Conservation (phyloP, 2,888 invertebrate species). For the Philereme vetulata region DNA sequence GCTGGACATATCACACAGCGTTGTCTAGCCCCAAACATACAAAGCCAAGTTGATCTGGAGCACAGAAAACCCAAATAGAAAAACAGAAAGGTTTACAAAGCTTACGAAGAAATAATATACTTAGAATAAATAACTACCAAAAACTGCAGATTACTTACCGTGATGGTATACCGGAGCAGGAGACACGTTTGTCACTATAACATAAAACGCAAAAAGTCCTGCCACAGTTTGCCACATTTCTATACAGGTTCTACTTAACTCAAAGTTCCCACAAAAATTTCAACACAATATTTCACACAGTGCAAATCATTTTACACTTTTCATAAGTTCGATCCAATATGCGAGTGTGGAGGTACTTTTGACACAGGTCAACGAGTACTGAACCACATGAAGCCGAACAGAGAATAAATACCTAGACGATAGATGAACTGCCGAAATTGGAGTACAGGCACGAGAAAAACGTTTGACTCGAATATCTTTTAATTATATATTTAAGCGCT, state of each 20-base stretch:
- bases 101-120: too few relatives aligned
- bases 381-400: constrained; percentile 50
- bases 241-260: neutral
- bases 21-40: too few relatives aligned
- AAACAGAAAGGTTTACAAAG: too few relatives aligned
- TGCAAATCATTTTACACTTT: constrained; percentile 6
- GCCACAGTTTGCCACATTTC: constrained; percentile 50
- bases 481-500: constrained; percentile 11
- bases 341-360: constrained; percentile 21
- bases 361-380: constrained; percentile 53
- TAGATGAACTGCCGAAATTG: constrained; percentile 35
- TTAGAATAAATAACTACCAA: too few relatives aligned
- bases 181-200: constrained; percentile 45
- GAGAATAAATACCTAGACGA: constrained; percentile 51
- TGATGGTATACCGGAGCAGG: constrained; percentile 53
- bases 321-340: constrained; percentile 6
- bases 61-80: too few relatives aligned
- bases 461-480: neutral
- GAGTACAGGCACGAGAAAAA: constrained; percentile 20
- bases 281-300: neutral
- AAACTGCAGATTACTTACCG: constrained; percentile 50
- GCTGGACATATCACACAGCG: too few relatives aligned
- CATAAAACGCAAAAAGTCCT: constrained; percentile 39
- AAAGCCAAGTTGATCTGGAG: too few relatives aligned
- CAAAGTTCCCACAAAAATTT: neutral